These are phyloP conservation scores for Drosophila quinaria DNA, from an alignment of 2,888 invertebrate genomes.

Conservation along the genomic window DNA sequence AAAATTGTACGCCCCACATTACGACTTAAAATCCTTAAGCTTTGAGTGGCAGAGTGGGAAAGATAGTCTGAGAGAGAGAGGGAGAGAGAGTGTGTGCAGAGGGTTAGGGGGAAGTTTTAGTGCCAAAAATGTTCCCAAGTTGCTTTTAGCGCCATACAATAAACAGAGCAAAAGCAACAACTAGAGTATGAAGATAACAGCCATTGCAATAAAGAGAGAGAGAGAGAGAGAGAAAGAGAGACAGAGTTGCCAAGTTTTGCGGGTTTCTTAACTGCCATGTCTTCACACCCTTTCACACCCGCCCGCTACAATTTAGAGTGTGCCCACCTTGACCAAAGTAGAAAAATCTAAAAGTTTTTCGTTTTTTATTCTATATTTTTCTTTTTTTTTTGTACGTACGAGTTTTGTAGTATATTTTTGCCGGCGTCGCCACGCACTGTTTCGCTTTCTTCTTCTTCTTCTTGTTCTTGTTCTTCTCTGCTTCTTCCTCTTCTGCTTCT, in stretches of 20 bases:
- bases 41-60: conserved; percentile 5
- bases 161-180: conserved; percentile 65
- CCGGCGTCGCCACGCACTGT: conserved; percentile 73
- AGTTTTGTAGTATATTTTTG: conserved; percentile 35
- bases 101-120: not conserved
- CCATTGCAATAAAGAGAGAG: not conserved
- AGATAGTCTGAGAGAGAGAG: not conserved
- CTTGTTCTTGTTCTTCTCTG: not conserved
- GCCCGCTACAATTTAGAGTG: conserved; percentile 16
- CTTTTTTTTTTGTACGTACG: conserved; percentile 18
- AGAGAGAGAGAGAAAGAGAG: not conserved
- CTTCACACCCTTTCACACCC: not conserved
- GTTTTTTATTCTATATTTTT: conserved; percentile 15
- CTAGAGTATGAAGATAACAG: conserved; percentile 36
- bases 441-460: conserved; percentile 35
- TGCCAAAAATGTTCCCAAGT: conserved; percentile 66
- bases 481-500: conserved; percentile 7
- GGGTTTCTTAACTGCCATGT: conserved; percentile 60
- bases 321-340: conserved; percentile 69
- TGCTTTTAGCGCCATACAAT: conserved; percentile 75
- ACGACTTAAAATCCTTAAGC: conserved; percentile 48
- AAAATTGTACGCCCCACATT: conserved; percentile 76
- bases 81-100: not conserved
- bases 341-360: conserved; percentile 54
- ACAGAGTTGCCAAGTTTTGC: conserved; percentile 60